phyloP scores from a whole-genome alignment of 2,888 invertebrate genomes.

The Lasioglossum vierecki region DNA sequence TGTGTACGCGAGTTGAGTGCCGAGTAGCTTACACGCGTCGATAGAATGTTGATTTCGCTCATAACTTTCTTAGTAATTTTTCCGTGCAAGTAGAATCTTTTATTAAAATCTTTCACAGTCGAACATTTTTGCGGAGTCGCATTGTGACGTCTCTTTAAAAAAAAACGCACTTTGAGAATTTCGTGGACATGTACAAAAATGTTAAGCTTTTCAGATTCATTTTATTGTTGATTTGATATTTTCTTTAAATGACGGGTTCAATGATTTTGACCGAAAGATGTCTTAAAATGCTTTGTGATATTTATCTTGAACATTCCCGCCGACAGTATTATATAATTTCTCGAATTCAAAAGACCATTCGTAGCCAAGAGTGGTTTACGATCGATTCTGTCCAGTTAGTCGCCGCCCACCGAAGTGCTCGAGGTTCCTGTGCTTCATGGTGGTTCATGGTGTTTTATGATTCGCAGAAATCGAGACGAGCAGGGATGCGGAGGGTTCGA shows the following conservation, averaged over 20 bases:
- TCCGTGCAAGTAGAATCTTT: background rate
- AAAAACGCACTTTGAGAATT: background rate
- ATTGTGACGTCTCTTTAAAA: background rate
- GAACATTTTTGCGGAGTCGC: too few species aligned
- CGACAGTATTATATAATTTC: background rate
- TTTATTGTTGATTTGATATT: too few species aligned
- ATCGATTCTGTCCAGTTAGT: background rate
- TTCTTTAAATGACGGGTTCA: too few species aligned
- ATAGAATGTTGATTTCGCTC: background rate
- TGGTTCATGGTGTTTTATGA: constrained; percentile 3
- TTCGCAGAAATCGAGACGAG: constrained; percentile 77
- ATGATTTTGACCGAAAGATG: too few species aligned
- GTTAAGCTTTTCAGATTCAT: background rate
- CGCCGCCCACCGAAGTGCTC: background rate
- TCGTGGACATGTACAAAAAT: background rate
- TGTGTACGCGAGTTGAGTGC: background rate
- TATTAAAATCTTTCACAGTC: too few species aligned
- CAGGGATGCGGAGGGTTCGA: constrained; percentile 79
- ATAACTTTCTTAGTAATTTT: background rate
- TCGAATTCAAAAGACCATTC: background rate
- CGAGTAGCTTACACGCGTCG: background rate
- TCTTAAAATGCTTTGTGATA: too few species aligned
- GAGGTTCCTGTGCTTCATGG: background rate
- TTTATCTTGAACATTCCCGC: background rate
- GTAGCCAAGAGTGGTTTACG: background rate